Conservation (phyloP, 1,140 invertebrate species). For the Drosophila orena region DNA sequence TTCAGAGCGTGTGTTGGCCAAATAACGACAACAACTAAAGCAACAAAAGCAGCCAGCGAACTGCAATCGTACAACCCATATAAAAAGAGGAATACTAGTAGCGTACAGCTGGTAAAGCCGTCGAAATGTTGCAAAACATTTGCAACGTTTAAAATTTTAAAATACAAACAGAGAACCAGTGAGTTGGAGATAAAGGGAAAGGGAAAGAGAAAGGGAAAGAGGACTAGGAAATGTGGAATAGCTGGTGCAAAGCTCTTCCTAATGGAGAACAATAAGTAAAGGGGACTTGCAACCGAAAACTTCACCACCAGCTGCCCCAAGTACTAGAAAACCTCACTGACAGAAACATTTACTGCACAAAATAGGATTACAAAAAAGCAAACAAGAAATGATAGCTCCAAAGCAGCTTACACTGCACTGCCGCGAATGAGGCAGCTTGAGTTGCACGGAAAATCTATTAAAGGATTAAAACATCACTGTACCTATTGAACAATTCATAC, state of each 20-base stretch:
- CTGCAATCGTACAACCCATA: conserved; percentile 25
- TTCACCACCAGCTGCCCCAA: conserved; percentile 27
- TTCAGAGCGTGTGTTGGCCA: conserved; percentile 40
- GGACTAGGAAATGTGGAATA: not conserved
- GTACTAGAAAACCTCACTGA: conserved; percentile 36
- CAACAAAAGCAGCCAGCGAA: conserved; percentile 7
- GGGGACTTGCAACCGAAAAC: conserved; percentile 23
- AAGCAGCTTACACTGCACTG: conserved; percentile 42
- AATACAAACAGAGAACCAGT: conserved; percentile 30
- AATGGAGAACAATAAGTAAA: conserved; percentile 50
- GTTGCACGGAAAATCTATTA: conserved; percentile 32
- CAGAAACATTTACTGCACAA: conserved; percentile 43
- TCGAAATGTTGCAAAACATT: conserved; percentile 52
- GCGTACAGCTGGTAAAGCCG: conserved; percentile 38
- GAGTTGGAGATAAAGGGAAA: conserved; percentile 1
- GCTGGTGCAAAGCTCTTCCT: conserved; percentile 28
- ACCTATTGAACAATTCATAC: not conserved
- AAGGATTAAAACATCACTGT: too few relatives aligned
- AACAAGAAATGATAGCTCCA: conserved; percentile 12
- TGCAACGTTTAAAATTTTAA: conserved; percentile 50
- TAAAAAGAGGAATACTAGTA: conserved; percentile 33
- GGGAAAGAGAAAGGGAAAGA: not conserved
- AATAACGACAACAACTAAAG: conserved; percentile 30
- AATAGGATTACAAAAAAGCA: conserved; percentile 12
- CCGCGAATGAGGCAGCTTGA: conserved; percentile 34